phyloP scores from a whole-genome alignment of 2,888 invertebrate genomes.

The Leptopilina syphax region DNA sequence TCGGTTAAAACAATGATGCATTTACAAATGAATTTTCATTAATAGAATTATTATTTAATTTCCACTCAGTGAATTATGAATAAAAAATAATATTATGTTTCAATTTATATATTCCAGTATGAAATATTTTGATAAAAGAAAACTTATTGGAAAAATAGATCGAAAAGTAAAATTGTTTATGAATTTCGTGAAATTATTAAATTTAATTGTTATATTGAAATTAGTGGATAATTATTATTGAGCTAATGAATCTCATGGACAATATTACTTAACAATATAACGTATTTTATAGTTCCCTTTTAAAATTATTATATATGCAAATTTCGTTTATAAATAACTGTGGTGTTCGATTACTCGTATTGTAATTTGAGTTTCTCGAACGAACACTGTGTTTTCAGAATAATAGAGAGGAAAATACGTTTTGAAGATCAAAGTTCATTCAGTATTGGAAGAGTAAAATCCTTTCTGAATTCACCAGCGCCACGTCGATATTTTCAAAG shows the following conservation, averaged over 20 bases:
- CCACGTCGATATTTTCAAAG: not conserved
- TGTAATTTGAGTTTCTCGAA: conserved; percentile 14
- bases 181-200: no score
- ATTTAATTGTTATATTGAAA: not conserved
- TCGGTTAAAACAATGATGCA: no score
- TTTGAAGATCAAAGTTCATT: conserved; percentile 10
- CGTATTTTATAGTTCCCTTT: not conserved
- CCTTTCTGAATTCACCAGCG: not conserved
- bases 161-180: no score
- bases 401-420: conserved; percentile 30
- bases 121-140: no score
- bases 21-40: no score
- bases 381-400: not conserved
- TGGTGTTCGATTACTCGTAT: not conserved
- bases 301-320: not conserved
- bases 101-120: no score
- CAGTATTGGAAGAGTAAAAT: not conserved
- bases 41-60: no score
- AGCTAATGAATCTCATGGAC: not conserved
- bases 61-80: no score
- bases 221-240: not conserved
- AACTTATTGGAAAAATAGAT: no score
- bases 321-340: conserved; percentile 1
- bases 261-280: not conserved
- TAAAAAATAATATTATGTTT: no score